Base-by-base conservation (phyloP, 2,888 invertebrate genomes). In the Alviniconcha strummeri region DNA sequence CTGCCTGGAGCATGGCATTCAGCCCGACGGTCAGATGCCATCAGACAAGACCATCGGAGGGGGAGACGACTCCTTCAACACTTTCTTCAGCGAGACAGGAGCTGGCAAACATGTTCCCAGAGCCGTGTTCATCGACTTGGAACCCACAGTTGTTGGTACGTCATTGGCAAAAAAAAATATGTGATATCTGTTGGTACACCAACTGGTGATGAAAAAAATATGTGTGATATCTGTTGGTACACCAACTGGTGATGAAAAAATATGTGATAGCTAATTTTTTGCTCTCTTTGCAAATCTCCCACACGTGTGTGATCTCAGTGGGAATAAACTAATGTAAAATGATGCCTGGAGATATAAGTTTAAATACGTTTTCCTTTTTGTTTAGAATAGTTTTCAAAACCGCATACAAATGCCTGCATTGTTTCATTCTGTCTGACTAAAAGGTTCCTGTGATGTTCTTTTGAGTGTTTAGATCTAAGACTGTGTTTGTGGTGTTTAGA, bases 61-160 rank as follows among this genome's bases (percentile, higher is more conserved):
- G n/a, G 94, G 97, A 85, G 98, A 98, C 95, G 96, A 90, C 95
- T 97, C 97, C 86, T 98, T 98, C 95, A 98, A 98, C 91, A 98
- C 94, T 57, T 95, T 95, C 90, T 95, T 95, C 92, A 93, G 94
- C 85, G 98, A 98, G 94, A 98, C 98, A 85, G 98, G 98, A 77
- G 97, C 98, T 72, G 98, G 98, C 92, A 98, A 98, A 93, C 98
- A 98, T 93, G 90, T 90, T 8, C 90, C 90, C 74, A 86, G 90
- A 76, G 90, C 90, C 76, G 89, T 89, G 77, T 90, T 98, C 92
- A 97, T 98, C 54, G 85, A 85, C 56, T 69, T 85, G 69, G 85
- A 85, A 36, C 85, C 85, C 9, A 85, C 85, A 52, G 85, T 85
- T 2, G 82, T 85, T 54, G 85, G 81, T 81, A 36, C 17, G 81